A percentile compares a stretch with the other conserved stretches of the same genome.
These are phyloP conservation scores for Kobus ellipsiprymnus DNA, from an alignment of 2,113 vertebrate species.

Conservation along the genomic window DNA sequence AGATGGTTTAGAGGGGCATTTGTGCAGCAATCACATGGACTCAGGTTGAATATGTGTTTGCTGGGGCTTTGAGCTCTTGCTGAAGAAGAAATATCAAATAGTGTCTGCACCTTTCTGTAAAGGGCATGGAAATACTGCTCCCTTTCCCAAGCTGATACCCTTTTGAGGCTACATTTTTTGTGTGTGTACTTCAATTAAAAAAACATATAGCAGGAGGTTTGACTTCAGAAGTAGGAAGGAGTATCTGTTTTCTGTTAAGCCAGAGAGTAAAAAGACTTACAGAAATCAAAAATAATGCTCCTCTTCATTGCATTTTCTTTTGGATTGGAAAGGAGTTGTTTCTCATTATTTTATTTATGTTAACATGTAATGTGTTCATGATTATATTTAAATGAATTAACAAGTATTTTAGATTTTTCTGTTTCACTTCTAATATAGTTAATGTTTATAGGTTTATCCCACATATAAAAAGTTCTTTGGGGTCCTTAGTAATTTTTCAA, in stretches of 20 bases:
- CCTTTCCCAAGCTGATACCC: neutral
- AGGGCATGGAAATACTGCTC: neutral
- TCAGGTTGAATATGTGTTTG: neutral
- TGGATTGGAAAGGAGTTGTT: neutral
- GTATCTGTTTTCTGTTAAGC: neutral
- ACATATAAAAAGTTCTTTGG: neutral
- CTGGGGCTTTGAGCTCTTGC: neutral
- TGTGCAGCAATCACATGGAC: neutral
- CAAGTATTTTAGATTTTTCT: neutral
- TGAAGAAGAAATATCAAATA: neutral
- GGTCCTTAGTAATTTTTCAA: neutral
- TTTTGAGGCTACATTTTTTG: neutral
- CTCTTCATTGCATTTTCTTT: neutral
- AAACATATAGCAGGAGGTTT: neutral
- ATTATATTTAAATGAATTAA: neutral
- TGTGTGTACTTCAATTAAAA: neutral
- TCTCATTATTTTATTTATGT: constrained; percentile 28
- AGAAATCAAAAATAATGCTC: neutral
- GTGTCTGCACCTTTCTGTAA: neutral
- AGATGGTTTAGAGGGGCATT: neutral
- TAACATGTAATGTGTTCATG: neutral
- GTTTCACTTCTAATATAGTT: neutral
- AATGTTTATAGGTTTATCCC: neutral
- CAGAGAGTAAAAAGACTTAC: neutral
- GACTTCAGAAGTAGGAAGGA: neutral